Percentiles rank a stretch among this genome's conserved stretches.
Evolutionary conservation across 2,113 vertebrate species (phyloP).

Genomic region (Pelodiscus sinensis): DNA sequence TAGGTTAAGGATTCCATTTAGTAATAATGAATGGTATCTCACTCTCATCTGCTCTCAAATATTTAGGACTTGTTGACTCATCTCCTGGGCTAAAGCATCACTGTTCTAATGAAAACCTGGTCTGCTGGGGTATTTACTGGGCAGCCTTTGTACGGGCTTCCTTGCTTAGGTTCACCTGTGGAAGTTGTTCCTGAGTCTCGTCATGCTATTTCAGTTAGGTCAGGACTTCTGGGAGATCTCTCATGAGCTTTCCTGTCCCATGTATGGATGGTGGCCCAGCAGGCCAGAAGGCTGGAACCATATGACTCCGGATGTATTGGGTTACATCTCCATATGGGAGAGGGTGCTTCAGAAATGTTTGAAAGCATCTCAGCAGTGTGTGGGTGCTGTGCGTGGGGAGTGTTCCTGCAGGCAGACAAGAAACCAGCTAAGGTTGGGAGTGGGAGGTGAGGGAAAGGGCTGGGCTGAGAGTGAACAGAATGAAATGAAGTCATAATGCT

Average conservation of each 20-base stretch:
- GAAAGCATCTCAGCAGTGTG: not conserved
- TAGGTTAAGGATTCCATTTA: conserved; percentile 66
- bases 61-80: conserved; percentile 47
- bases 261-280: too few relatives aligned
- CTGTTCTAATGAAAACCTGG: conserved; percentile 42
- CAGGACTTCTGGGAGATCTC: not conserved
- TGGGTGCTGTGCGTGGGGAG: not conserved
- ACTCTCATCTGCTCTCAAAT: conserved; percentile 44
- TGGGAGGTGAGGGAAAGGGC: not conserved
- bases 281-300: not conserved
- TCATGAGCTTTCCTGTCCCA: accelerated
- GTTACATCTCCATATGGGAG: not conserved
- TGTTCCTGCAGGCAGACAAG: not conserved
- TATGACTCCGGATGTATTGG: accelerated
- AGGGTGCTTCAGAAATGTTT: not conserved
- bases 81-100: conserved; percentile 4
- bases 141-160: conserved; percentile 44
- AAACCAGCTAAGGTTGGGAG: accelerated
- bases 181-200: not conserved
- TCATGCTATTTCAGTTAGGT: not conserved
- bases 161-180: not conserved
- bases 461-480: not conserved
- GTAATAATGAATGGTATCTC: conserved; percentile 30
- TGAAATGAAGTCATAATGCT: accelerated
- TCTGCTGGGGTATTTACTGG: not conserved